These are phyloP conservation scores for Vanessa cardui DNA, from an alignment of 2,888 invertebrate genomes.

Conservation along the genomic window DNA sequence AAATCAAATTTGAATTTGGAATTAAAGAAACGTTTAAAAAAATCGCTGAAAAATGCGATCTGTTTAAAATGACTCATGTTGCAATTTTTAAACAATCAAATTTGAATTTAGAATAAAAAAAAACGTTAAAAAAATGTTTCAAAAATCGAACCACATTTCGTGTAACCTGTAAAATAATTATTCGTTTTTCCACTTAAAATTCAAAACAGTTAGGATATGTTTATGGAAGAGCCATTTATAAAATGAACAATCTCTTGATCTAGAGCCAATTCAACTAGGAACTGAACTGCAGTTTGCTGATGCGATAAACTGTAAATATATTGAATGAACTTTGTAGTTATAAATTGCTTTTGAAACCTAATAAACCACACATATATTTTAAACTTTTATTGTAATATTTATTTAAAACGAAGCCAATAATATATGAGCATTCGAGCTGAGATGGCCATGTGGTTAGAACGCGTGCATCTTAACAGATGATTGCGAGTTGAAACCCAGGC, in stretches of 20 bases:
- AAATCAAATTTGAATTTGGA: too few relatives aligned
- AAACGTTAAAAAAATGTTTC: too few relatives aligned
- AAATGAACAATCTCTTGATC: constrained; percentile 32
- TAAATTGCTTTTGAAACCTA: constrained; percentile 2
- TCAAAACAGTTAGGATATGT: not conserved
- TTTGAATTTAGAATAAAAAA: too few relatives aligned
- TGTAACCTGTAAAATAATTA: not conserved
- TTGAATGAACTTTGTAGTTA: constrained; percentile 23
- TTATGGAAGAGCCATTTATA: constrained; percentile 12
- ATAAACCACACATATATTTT: not conserved
- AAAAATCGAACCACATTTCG: too few relatives aligned
- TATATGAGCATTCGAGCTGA: too few relatives aligned
- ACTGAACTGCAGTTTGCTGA: constrained; percentile 32
- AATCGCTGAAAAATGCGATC: too few relatives aligned
- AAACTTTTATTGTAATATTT: not conserved
- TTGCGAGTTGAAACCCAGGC: too few relatives aligned
- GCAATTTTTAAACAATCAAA: too few relatives aligned
- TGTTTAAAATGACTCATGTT: too few relatives aligned
- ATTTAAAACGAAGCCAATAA: not conserved
- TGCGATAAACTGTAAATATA: constrained; percentile 27
- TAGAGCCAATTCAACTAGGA: constrained; percentile 36
- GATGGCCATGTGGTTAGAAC: too few relatives aligned
- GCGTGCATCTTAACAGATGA: too few relatives aligned
- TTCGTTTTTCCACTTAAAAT: not conserved
- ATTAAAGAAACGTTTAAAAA: too few relatives aligned